Evolutionary conservation across 2,888 invertebrate species (phyloP).

Genomic region (Ochropleura plecta): DNA sequence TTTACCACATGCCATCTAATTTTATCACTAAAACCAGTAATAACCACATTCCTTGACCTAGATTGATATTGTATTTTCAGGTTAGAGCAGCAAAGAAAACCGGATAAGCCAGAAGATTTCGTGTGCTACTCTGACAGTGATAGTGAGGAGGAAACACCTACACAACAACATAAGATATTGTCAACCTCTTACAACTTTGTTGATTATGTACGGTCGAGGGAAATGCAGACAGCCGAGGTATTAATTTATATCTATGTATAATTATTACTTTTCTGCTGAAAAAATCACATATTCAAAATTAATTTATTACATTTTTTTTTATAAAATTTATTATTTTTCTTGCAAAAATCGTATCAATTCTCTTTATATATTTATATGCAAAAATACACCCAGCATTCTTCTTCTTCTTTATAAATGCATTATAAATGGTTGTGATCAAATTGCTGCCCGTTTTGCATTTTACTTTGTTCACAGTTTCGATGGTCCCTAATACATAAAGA

Average conservation of each 20-base stretch:
- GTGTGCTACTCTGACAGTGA: conserved; percentile 97
- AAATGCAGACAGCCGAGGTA: conserved; percentile 93
- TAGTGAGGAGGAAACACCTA: conserved; percentile 95
- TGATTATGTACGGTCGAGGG: conserved; percentile 95
- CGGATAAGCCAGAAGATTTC: conserved; percentile 97
- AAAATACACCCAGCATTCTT: too few relatives aligned
- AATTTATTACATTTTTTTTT: too few relatives aligned
- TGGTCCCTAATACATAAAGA: too few relatives aligned
- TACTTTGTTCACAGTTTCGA: too few relatives aligned
- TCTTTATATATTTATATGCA: too few relatives aligned
- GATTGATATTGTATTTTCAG: conserved; percentile 72
- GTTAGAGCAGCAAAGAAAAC: conserved; percentile 94
- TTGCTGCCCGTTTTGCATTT: too few relatives aligned
- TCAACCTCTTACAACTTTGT: conserved; percentile 96
- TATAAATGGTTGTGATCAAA: too few relatives aligned
- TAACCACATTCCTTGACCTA: conserved; percentile 32
- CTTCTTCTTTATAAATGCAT: too few relatives aligned
- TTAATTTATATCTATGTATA: not conserved
- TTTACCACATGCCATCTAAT: not conserved
- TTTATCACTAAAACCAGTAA: not conserved
- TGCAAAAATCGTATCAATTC: too few relatives aligned
- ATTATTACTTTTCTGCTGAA: not conserved
- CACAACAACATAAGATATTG: conserved; percentile 93
- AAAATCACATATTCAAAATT: too few relatives aligned
- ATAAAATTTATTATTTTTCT: too few relatives aligned